These are phyloP conservation scores for Tamandua tetradactyla DNA, from an alignment of 2,797 vertebrate species.

Conservation along the genomic window DNA sequence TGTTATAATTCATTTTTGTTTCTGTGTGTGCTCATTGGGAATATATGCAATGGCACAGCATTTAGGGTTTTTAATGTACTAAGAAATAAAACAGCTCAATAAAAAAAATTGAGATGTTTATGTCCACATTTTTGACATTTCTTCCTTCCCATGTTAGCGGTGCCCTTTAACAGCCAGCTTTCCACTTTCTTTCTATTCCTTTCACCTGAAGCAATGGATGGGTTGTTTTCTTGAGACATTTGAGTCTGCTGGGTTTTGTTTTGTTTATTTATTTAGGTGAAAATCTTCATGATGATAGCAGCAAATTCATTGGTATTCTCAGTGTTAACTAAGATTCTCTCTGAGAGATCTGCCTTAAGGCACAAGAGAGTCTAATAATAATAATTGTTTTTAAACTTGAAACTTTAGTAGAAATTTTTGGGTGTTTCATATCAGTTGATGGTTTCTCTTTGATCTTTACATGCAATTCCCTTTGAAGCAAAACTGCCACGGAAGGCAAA, in stretches of 20 bases:
- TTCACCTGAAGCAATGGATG: background rate
- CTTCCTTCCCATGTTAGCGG: background rate
- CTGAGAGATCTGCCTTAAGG: background rate
- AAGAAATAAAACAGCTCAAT: background rate
- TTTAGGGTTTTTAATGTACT: slow-evolving; percentile 29
- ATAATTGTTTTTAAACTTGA: slow-evolving; percentile 47
- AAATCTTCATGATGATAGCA: background rate
- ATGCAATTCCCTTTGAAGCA: slow-evolving; percentile 68
- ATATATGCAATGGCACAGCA: background rate
- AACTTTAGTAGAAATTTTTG: background rate
- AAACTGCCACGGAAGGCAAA: slow-evolving; percentile 48
- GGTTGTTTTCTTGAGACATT: slow-evolving; percentile 37
- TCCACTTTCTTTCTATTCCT: slow-evolving; percentile 25
- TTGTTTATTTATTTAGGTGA: slow-evolving; percentile 47
- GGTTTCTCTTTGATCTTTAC: slow-evolving; percentile 63
- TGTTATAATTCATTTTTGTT: background rate
- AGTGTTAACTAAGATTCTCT: background rate
- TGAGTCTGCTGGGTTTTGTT: background rate
- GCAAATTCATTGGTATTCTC: background rate
- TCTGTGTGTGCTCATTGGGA: background rate
- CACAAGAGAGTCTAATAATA: slow-evolving; percentile 32
- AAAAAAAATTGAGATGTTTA: background rate
- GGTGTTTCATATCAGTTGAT: slow-evolving; percentile 53
- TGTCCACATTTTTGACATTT: slow-evolving; percentile 55
- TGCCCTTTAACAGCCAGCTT: slow-evolving; percentile 33